phyloP scores from a whole-genome alignment of 1,140 invertebrate species.

The Eumeta japonica region DNA sequence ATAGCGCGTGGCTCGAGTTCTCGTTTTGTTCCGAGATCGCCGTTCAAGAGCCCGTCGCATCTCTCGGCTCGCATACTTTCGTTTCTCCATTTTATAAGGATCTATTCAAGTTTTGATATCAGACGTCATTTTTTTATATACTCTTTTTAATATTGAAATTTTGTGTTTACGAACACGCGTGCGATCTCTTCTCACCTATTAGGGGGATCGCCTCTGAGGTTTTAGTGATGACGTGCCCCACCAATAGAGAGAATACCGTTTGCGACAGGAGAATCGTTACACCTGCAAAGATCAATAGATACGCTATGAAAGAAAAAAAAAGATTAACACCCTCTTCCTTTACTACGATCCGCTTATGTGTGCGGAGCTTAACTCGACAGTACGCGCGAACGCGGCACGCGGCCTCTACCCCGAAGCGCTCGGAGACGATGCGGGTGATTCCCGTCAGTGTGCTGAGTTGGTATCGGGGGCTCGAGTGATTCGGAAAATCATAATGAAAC shows the following conservation, averaged over 20 bases:
- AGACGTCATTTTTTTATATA: not conserved
- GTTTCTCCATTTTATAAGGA: not conserved
- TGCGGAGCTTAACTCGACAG: too few species aligned
- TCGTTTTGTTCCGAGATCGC: too few species aligned
- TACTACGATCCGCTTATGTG: too few species aligned
- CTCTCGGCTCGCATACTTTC: not conserved
- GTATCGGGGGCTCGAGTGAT: slow-evolving; percentile 45
- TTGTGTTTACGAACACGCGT: slow-evolving; percentile 18
- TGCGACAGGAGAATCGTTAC: slow-evolving; percentile 98
- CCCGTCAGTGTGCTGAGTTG: slow-evolving; percentile 46
- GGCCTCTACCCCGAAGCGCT: too few species aligned
- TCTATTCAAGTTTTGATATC: not conserved
- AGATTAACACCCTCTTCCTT: too few species aligned
- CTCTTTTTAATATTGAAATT: not conserved
- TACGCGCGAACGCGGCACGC: too few species aligned
- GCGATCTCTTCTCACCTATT: slow-evolving; percentile 75
- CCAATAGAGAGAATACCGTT: slow-evolving; percentile 98
- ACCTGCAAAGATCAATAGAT: slow-evolving; percentile 76
- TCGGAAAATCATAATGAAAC: slow-evolving; percentile 51
- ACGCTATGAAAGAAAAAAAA: slow-evolving; percentile 40
- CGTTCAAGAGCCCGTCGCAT: too few species aligned
- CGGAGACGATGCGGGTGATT: too few species aligned
- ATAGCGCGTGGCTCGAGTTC: too few species aligned
- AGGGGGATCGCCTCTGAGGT: slow-evolving; percentile 96
- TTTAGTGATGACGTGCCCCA: slow-evolving; percentile 94